Evolutionary conservation across 1,140 invertebrate genomes (phyloP).

Genomic region (Cardiocondyla obscurior): DNA sequence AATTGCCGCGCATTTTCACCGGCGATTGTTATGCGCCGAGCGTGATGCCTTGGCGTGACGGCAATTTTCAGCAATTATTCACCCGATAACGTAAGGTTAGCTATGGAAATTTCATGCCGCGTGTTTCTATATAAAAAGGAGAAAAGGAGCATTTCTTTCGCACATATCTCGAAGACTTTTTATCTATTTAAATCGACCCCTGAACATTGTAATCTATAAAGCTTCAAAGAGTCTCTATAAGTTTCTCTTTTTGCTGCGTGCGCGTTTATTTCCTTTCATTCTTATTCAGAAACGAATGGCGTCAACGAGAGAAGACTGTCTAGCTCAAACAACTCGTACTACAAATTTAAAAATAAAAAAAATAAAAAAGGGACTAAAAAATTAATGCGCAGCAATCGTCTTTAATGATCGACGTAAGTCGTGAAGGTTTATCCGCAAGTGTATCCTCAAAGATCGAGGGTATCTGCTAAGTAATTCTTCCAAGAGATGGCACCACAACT

Average conservation of each 20-base stretch:
- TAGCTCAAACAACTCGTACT: not conserved
- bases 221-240: not conserved
- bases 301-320: not conserved
- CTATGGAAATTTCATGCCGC: not conserved
- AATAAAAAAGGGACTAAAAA: not conserved
- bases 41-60: not conserved
- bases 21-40: not conserved
- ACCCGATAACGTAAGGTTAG: not conserved
- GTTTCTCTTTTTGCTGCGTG: not conserved
- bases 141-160: not conserved
- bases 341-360: too few species aligned
- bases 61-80: not conserved
- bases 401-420: not conserved
- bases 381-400: not conserved
- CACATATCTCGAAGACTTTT: not conserved
- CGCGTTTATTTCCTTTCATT: not conserved
- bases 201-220: not conserved
- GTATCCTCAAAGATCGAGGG: not conserved
- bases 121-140: not conserved
- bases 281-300: not conserved
- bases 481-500: conserved; percentile 67
- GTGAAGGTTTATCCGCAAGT: not conserved
- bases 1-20: not conserved
- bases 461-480: not conserved
- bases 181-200: too few species aligned